Percentiles rank a stretch among this genome's conserved stretches.
These are phyloP conservation scores for Drosophila aff. DNA, from an alignment of 1,140 invertebrate genomes.

Conservation along the genomic window DNA sequence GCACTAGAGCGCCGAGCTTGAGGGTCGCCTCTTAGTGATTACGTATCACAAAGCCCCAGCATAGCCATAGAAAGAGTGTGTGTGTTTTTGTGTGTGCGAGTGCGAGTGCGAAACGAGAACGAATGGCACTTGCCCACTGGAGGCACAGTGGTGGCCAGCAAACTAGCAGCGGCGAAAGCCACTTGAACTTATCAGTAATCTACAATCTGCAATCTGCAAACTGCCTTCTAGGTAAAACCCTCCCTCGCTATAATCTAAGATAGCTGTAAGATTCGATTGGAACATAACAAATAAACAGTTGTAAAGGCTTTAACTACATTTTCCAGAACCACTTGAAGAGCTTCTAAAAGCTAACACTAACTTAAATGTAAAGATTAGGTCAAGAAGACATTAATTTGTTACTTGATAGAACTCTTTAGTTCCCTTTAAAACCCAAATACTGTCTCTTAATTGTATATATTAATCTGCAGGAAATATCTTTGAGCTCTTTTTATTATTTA, in stretches of 20 bases:
- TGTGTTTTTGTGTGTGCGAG: not conserved
- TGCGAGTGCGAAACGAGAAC: constrained; percentile 8
- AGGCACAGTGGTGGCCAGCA: constrained; percentile 15
- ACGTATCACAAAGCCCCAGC: constrained; percentile 36
- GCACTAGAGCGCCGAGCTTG: constrained; percentile 44
- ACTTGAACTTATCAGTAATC: constrained; percentile 18
- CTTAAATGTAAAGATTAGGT: not conserved
- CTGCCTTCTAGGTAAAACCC: not conserved
- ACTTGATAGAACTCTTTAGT: too few relatives aligned
- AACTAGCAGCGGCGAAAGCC: not conserved
- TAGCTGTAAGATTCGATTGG: not conserved
- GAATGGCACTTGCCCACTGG: constrained; percentile 14
- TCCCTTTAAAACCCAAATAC: not conserved
- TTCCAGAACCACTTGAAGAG: not conserved
- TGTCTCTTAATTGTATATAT: not conserved
- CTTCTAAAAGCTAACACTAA: not conserved
- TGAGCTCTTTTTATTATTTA: not conserved
- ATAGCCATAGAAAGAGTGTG: constrained; percentile 9
- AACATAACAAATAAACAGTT: not conserved
- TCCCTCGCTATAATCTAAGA: not conserved
- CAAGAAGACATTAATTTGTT: not conserved
- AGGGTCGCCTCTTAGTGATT: constrained; percentile 63
- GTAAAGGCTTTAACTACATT: not conserved
- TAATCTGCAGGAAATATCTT: not conserved
- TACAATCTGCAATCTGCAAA: constrained; percentile 5